Conservation (phyloP, 2,888 invertebrate genomes). For the Thyatira batis region DNA sequence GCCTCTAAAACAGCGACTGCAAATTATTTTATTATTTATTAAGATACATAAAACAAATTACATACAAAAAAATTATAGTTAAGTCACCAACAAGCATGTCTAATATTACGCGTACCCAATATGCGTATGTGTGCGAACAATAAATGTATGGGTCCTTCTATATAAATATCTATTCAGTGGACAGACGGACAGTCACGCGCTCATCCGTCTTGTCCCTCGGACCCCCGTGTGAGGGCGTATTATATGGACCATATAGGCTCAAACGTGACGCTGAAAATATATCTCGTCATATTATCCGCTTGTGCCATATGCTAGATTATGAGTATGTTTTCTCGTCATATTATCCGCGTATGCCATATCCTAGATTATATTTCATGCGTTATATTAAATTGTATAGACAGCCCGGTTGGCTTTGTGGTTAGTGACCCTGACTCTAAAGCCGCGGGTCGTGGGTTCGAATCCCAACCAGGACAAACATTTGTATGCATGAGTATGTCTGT, state of each 20-base stretch:
- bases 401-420: too few relatives aligned
- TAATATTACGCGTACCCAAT: neutral
- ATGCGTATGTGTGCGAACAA: neutral
- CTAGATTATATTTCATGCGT: too few relatives aligned
- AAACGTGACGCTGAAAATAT: slow-evolving; percentile 4
- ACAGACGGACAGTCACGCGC: slow-evolving; percentile 44
- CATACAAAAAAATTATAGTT: too few relatives aligned
- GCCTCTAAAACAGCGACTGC: too few relatives aligned
- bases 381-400: too few relatives aligned
- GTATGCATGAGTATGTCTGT: too few relatives aligned
- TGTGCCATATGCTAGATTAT: neutral
- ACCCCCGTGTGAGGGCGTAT: slow-evolving; percentile 39
- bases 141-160: neutral
- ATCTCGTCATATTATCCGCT: neutral
- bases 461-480: too few relatives aligned
- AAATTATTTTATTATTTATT: too few relatives aligned
- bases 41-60: too few relatives aligned
- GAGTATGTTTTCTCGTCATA: slow-evolving; percentile 3
- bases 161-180: neutral
- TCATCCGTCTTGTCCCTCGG: slow-evolving; percentile 48
- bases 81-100: neutral
- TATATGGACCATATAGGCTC: neutral
- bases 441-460: too few relatives aligned
- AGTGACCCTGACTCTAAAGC: too few relatives aligned
- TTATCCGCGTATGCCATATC: neutral